Percentiles rank a stretch among this genome's conserved stretches.
Conservation (phyloP, 2,888 invertebrate species). For the Pocota personata region DNA sequence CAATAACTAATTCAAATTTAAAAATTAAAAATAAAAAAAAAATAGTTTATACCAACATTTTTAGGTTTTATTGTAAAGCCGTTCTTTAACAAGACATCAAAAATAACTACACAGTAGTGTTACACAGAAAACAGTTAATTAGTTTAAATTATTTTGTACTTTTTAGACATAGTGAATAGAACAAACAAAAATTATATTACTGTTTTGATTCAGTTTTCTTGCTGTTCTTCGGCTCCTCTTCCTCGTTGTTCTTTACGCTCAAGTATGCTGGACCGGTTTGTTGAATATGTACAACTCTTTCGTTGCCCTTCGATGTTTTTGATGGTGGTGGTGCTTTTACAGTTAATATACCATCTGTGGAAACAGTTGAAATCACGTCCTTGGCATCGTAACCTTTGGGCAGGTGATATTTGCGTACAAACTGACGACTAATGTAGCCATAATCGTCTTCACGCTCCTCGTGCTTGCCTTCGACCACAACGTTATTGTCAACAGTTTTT, state of each 20-base stretch:
- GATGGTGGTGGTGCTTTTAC: constrained; percentile 88
- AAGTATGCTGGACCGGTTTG: constrained; percentile 85
- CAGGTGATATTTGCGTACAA: constrained; percentile 89
- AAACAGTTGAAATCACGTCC: constrained; percentile 88
- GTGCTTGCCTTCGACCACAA: constrained; percentile 90
- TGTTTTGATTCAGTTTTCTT: constrained; percentile 24
- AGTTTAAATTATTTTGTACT: no score
- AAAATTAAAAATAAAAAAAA: no score
- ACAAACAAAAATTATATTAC: no score
- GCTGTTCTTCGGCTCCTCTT: not conserved
- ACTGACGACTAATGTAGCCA: constrained; percentile 89
- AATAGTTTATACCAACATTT: no score
- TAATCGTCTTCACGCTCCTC: constrained; percentile 89
- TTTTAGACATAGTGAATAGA: no score
- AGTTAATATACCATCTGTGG: constrained; percentile 89
- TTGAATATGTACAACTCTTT: constrained; percentile 85
- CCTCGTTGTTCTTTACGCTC: constrained; percentile 78
- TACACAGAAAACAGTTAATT: no score
- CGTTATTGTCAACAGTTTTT: constrained; percentile 89
- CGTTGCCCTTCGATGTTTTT: constrained; percentile 78
- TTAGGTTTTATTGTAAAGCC: not conserved
- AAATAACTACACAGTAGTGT: constrained; percentile 13
- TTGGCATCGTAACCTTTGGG: constrained; percentile 90
- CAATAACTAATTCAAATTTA: no score
- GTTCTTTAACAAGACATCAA: not conserved